These are phyloP conservation scores for Nemoura dubitans DNA, from an alignment of 2,888 invertebrate species.

Conservation along the genomic window DNA sequence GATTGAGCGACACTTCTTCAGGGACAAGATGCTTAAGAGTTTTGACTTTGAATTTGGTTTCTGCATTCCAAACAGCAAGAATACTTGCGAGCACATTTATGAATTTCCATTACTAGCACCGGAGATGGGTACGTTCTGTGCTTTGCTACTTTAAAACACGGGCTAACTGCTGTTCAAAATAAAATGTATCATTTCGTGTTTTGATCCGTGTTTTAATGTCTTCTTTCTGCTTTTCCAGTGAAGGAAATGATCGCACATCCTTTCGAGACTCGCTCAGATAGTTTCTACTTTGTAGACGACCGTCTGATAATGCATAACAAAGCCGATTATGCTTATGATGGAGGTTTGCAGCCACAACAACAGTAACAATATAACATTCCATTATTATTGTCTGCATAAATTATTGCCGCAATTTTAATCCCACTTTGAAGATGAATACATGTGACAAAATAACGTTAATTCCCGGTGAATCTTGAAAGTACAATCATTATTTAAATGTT, in stretches of 20 bases:
- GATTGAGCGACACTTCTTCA: slow-evolving; percentile 97
- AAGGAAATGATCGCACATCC: slow-evolving; percentile 96
- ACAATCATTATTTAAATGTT: background rate
- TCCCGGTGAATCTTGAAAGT: background rate
- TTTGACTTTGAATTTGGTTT: slow-evolving; percentile 99
- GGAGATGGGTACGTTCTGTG: slow-evolving; percentile 80
- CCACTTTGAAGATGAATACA: background rate
- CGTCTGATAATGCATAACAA: slow-evolving; percentile 98
- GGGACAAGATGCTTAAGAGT: slow-evolving; percentile 91
- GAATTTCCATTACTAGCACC: slow-evolving; percentile 92
- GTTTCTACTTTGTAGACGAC: slow-evolving; percentile 99
- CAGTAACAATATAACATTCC: slow-evolving; percentile 22
- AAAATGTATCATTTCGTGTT: slow-evolving; percentile 12
- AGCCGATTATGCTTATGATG: slow-evolving; percentile 97
- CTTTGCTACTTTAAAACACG: slow-evolving; percentile 1
- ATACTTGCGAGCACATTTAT: slow-evolving; percentile 99
- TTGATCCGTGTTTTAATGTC: background rate
- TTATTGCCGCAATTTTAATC: background rate
- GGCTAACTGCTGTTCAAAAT: too few species aligned
- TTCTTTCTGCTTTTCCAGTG: slow-evolving; percentile 69
- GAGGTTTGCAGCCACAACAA: slow-evolving; percentile 64
- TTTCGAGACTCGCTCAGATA: slow-evolving; percentile 97
- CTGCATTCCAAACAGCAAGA: slow-evolving; percentile 96
- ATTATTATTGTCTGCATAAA: background rate
- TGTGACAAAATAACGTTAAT: background rate